phyloP scores from a whole-genome alignment of 1,140 invertebrate species.

The Coenobita brevimanus region DNA sequence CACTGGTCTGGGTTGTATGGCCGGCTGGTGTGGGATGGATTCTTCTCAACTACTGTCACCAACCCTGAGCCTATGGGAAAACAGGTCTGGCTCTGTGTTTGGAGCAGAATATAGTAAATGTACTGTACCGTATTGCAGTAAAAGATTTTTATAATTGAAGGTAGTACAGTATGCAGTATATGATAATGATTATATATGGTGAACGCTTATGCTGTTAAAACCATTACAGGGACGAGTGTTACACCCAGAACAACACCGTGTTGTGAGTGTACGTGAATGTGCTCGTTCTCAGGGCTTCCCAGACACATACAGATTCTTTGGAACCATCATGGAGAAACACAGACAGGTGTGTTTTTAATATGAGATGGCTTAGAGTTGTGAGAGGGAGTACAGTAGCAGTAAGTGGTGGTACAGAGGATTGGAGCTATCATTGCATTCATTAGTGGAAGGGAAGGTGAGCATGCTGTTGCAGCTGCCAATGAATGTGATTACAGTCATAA shows the following conservation, averaged over 20 bases:
- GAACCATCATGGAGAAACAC: constrained; percentile 85
- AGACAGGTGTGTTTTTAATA: constrained; percentile 78
- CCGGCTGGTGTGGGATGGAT: constrained; percentile 87
- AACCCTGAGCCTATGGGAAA: constrained; percentile 94
- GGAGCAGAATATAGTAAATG: neutral
- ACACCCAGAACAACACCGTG: constrained; percentile 86
- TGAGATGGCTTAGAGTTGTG: too few species aligned
- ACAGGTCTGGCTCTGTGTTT: constrained; percentile 77
- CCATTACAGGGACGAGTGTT: constrained; percentile 80
- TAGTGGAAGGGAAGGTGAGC: too few species aligned
- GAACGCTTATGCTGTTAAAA: too few species aligned
- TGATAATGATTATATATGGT: too few species aligned
- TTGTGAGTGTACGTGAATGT: constrained; percentile 90
- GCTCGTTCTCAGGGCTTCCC: constrained; percentile 91
- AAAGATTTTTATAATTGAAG: too few species aligned
- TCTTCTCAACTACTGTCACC: constrained; percentile 87
- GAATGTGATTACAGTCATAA: too few species aligned
- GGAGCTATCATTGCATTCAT: too few species aligned
- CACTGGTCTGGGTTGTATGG: constrained; percentile 88
- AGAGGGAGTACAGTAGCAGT: neutral
- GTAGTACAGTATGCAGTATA: too few species aligned
- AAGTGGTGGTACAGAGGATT: neutral
- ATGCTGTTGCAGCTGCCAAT: too few species aligned
- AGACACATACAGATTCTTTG: constrained; percentile 85
- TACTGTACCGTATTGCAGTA: neutral